A percentile compares a stretch with the other conserved stretches of the same genome.
These are phyloP conservation scores for Tipula confusa DNA, from an alignment of 2,888 invertebrate genomes.

Conservation along the genomic window DNA sequence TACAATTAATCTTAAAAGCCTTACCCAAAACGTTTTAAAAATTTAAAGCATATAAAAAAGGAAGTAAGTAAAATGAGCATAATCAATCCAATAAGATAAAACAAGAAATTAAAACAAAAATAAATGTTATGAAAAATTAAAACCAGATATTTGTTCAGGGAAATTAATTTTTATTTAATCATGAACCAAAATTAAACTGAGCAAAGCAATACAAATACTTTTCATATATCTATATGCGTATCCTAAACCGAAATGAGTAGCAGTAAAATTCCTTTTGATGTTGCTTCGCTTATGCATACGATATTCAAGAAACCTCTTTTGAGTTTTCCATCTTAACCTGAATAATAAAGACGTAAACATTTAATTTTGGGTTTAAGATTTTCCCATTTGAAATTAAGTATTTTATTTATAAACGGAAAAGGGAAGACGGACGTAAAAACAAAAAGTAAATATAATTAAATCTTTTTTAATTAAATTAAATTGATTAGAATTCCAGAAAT, in stretches of 20 bases:
- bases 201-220: neutral
- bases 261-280: neutral
- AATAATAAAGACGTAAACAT: neutral
- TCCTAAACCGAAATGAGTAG: neutral
- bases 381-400: neutral
- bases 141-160: conserved; percentile 21
- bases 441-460: conserved; percentile 9
- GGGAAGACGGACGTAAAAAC: neutral
- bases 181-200: conserved; percentile 27
- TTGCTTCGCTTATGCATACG: neutral
- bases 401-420: neutral
- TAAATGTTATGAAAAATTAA: conserved; percentile 13
- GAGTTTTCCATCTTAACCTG: neutral
- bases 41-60: neutral
- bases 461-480: conserved; percentile 25
- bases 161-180: conserved; percentile 29
- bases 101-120: neutral
- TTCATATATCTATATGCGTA: neutral
- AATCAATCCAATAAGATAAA: neutral
- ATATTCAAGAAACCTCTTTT: neutral
- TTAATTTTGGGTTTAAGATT: neutral
- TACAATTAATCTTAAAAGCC: neutral
- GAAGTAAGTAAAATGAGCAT: neutral
- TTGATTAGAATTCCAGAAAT: neutral
- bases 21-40: neutral